phyloP scores from a whole-genome alignment of 37 sponge, comb jelly and placozoan genomes.

The Theonella swinhoei region DNA sequence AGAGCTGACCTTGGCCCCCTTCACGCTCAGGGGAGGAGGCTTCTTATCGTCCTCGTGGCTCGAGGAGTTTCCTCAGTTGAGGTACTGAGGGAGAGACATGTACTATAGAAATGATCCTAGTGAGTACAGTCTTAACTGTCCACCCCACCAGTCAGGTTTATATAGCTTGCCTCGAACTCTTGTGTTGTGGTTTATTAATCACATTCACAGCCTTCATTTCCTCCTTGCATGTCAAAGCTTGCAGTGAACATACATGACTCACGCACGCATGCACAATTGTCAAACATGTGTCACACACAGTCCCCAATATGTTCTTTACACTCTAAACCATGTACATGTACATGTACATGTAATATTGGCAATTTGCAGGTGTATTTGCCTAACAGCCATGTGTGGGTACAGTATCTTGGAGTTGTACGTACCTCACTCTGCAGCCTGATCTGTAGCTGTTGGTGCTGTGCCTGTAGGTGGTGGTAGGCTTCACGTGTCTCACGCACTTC shows the following conservation, averaged over 20 bases:
- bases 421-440: constrained; percentile 32
- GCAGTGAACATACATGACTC: too few relatives aligned
- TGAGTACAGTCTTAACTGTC: constrained; percentile 93
- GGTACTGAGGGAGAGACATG: constrained; percentile 91
- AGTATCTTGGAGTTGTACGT: too few relatives aligned
- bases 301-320: too few relatives aligned
- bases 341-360: not conserved
- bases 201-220: not conserved
- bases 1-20: not conserved
- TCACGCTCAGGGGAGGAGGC: constrained; percentile 73
- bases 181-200: not conserved
- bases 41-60: constrained; percentile 92
- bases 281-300: too few relatives aligned
- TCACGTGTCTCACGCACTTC: constrained; percentile 41
- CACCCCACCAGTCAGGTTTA: not conserved
- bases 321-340: constrained; percentile 35
- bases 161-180: not conserved
- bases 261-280: too few relatives aligned
- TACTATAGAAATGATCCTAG: constrained; percentile 99
- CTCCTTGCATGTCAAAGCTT: too few relatives aligned
- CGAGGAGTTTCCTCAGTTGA: constrained; percentile 82
- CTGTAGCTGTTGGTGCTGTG: constrained; percentile 46
- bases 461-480: constrained; percentile 20
- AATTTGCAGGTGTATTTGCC: too few relatives aligned
- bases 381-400: not conserved